Evolutionary conservation across 2,113 vertebrate species (phyloP).

Genomic region (Poecilia latipinna): DNA sequence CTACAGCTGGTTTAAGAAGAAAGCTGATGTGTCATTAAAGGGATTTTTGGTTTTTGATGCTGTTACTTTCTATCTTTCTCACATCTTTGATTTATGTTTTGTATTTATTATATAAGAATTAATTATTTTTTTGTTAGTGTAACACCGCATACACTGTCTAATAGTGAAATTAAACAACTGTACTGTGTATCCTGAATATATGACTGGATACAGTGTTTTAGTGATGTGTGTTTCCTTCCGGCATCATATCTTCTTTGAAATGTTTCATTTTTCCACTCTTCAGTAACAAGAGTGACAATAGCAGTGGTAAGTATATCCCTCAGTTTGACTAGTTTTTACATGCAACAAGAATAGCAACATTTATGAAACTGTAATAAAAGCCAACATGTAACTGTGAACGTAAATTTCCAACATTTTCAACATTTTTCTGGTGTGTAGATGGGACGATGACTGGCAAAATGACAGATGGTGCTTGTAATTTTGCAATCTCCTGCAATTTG

Average conservation of each 20-base stretch:
- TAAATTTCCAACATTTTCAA: constrained; percentile 56
- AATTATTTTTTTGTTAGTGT: constrained; percentile 56
- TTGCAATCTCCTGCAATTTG: constrained; percentile 33
- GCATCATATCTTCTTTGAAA: background rate
- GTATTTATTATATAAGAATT: constrained; percentile 69
- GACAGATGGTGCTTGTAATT: constrained; percentile 53
- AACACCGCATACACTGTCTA: constrained; percentile 28
- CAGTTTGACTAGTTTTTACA: constrained; percentile 39
- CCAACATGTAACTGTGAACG: constrained; percentile 22
- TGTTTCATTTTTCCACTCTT: constrained; percentile 23
- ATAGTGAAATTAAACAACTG: no score
- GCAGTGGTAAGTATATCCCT: constrained; percentile 40
- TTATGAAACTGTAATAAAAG: constrained; percentile 2
- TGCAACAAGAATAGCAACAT: constrained; percentile 16
- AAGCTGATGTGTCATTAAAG: constrained; percentile 10
- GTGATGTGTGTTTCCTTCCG: background rate
- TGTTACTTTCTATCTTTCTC: constrained; percentile 35
- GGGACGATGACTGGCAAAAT: constrained; percentile 36
- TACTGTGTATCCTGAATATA: constrained; percentile 62
- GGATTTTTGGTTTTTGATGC: constrained; percentile 11
- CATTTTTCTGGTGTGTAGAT: constrained; percentile 48
- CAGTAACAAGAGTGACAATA: constrained; percentile 23
- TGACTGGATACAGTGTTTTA: constrained; percentile 25
- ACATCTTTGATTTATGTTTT: constrained; percentile 63
- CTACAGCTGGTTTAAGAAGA: constrained; percentile 36